These are phyloP conservation scores for Unio delphinus DNA, from an alignment of 2,888 invertebrate species.

Conservation along the genomic window DNA sequence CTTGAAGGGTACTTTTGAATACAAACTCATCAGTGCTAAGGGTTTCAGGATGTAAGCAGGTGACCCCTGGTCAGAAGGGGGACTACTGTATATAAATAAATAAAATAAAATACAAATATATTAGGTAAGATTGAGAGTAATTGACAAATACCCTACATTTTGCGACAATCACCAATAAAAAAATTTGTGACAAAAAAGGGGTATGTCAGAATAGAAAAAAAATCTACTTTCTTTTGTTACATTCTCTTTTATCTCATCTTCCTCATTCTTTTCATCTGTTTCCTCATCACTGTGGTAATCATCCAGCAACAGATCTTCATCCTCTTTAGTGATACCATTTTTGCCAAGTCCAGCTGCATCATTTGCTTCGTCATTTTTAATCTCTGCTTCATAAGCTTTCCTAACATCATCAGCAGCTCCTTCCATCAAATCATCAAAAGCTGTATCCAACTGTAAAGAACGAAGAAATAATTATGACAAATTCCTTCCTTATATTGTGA, in stretches of 20 bases:
- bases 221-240: constrained; percentile 59
- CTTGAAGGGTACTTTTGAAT: too few species aligned
- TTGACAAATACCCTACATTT: too few species aligned
- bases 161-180: not conserved
- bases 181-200: not conserved
- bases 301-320: constrained; percentile 58
- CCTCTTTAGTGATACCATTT: constrained; percentile 23
- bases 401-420: constrained; percentile 60
- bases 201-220: not conserved
- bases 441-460: constrained; percentile 52
- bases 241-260: constrained; percentile 58
- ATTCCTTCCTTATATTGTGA: too few species aligned
- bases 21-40: too few species aligned
- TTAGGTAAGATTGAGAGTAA: too few species aligned
- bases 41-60: too few species aligned
- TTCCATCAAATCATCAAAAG: constrained; percentile 64
- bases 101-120: too few species aligned
- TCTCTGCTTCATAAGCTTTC: constrained; percentile 53
- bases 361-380: constrained; percentile 34
- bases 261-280: constrained; percentile 45
- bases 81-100: too few species aligned
- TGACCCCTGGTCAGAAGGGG: too few species aligned
- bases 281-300: constrained; percentile 67
- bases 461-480: constrained; percentile 2
- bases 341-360: constrained; percentile 23